Evolutionary conservation across 2,888 invertebrate species (phyloP).

Genomic region (Nemurella pictetii): DNA sequence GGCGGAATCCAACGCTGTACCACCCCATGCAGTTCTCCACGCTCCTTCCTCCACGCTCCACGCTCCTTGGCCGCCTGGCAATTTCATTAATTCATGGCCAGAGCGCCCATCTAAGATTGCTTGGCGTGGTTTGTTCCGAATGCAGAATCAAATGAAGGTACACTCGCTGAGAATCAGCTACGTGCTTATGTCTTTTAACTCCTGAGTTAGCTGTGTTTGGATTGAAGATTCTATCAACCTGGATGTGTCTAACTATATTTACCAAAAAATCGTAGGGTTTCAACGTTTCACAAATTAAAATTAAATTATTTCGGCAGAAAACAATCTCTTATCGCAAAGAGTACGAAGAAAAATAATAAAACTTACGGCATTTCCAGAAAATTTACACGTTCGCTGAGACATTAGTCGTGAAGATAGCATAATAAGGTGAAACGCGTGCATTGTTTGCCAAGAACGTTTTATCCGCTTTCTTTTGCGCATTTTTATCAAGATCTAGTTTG

Average conservation of each 20-base stretch:
- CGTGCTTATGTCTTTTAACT: background rate
- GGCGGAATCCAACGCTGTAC: background rate
- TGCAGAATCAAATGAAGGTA: background rate
- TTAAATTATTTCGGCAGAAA: too few relatives aligned
- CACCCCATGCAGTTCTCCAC: background rate
- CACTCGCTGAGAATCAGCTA: background rate
- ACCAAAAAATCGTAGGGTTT: too few relatives aligned
- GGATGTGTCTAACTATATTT: too few relatives aligned
- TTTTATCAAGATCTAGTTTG: background rate
- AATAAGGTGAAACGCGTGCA: too few relatives aligned
- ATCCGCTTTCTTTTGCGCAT: background rate
- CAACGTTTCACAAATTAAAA: too few relatives aligned
- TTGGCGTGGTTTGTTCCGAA: background rate
- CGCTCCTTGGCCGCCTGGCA: background rate
- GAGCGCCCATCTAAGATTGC: slow-evolving; percentile 8
- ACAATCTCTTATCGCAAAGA: too few relatives aligned
- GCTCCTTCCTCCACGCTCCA: background rate
- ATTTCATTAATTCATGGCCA: slow-evolving; percentile 15
- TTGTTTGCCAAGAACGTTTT: background rate
- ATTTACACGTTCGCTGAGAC: too few relatives aligned
- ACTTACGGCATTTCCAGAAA: too few relatives aligned
- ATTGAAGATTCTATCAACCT: too few relatives aligned
- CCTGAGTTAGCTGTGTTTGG: background rate
- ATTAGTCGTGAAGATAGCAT: too few relatives aligned
- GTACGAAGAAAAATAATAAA: too few relatives aligned